Conservation (phyloP, 30 jellyfish, hydroid and myxozoan species). For the Chrysaora quinquecirrha region DNA sequence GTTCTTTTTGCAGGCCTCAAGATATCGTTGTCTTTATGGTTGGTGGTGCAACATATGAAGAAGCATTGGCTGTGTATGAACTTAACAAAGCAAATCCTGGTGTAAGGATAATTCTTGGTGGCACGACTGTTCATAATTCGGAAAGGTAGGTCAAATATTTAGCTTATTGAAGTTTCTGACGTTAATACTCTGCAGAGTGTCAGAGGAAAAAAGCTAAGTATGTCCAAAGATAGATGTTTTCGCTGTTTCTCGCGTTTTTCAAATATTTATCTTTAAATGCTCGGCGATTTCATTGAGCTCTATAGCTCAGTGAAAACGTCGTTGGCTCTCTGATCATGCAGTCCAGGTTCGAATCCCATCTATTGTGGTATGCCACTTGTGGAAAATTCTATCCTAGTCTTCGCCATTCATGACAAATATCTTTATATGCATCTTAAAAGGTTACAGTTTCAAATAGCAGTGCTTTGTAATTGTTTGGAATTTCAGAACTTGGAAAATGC, state of each 20-base stretch:
- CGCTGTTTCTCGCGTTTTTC: no score
- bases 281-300: no score
- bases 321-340: no score
- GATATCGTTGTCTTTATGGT: slow-evolving; percentile 92
- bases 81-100: slow-evolving; percentile 90
- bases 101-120: slow-evolving; percentile 87
- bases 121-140: slow-evolving; percentile 84
- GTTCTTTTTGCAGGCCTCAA: slow-evolving; percentile 83
- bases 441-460: background rate
- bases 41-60: slow-evolving; percentile 97
- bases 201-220: background rate
- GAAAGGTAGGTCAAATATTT: slow-evolving; percentile 86
- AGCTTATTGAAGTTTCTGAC: background rate
- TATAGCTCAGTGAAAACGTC: no score
- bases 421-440: no score
- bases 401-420: no score
- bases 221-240: background rate
- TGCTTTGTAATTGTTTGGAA: no score
- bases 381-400: no score
- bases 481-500: no score
- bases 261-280: no score
- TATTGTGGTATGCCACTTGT: no score
- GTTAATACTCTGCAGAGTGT: background rate
- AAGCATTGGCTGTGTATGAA: slow-evolving; percentile 85
- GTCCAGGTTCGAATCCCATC: no score